Percentiles rank a stretch among this genome's conserved stretches.
Conservation (phyloP, 2,888 invertebrate genomes). For the Ctena decussata region DNA sequence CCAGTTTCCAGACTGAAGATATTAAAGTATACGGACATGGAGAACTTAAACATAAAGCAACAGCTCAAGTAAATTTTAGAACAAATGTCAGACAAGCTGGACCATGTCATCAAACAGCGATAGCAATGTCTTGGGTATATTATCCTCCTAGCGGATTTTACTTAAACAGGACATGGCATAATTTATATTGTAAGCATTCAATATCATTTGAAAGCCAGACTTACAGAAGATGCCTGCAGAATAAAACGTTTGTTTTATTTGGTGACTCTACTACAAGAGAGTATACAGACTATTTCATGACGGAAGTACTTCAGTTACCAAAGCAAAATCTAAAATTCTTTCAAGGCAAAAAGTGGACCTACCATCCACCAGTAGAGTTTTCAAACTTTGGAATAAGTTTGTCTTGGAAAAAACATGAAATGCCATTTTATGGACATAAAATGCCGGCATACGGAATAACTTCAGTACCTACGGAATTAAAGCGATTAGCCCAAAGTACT, state of each 20-base stretch:
- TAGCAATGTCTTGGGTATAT: constrained; percentile 24
- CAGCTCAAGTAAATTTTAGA: neutral
- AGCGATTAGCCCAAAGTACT: neutral
- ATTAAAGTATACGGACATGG: constrained; percentile 31
- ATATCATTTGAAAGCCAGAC: neutral
- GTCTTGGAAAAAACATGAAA: constrained; percentile 40
- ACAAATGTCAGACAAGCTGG: neutral
- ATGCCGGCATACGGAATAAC: constrained; percentile 33
- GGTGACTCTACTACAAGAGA: constrained; percentile 56
- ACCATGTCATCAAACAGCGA: constrained; percentile 4
- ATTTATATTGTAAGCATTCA: constrained; percentile 5
- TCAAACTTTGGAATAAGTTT: constrained; percentile 23
- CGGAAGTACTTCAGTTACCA: constrained; percentile 12
- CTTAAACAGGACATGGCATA: constrained; percentile 19
- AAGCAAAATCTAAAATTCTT: constrained; percentile 9
- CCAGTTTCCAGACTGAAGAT: constrained; percentile 17
- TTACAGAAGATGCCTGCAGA: constrained; percentile 34
- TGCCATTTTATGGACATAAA: constrained; percentile 48
- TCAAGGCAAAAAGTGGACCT: neutral
- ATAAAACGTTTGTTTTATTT: constrained; percentile 36
- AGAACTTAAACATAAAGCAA: neutral
- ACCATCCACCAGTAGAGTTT: constrained; percentile 29
- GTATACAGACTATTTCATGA: constrained; percentile 40
- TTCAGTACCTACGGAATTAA: constrained; percentile 27
- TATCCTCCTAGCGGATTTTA: no score